These are phyloP conservation scores for Ptychoptera contaminata DNA, from an alignment of 2,888 invertebrate genomes.

Conservation along the genomic window DNA sequence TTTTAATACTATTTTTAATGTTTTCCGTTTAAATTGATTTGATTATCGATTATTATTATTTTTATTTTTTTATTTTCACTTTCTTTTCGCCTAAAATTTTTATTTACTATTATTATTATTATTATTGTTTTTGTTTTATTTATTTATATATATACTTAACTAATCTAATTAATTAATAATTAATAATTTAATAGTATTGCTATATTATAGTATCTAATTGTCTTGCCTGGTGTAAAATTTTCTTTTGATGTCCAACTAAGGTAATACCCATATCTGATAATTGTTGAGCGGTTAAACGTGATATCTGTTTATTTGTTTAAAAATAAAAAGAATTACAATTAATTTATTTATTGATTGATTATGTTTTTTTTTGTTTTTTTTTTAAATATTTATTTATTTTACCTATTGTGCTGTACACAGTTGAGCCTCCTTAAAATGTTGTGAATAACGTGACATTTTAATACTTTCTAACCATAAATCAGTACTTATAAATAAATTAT, in stretches of 20 bases:
- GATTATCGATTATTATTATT: too few species aligned
- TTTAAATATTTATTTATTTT: background rate
- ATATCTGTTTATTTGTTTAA: conserved; percentile 39
- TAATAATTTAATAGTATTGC: conserved; percentile 16
- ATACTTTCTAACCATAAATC: conserved; percentile 93
- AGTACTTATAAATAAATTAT: conserved; percentile 29
- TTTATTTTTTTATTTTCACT: too few species aligned
- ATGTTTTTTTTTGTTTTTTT: background rate
- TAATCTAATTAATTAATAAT: too few species aligned
- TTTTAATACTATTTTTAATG: too few species aligned
- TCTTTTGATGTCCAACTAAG: conserved; percentile 93
- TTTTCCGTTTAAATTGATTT: too few species aligned
- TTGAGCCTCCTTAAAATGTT: conserved; percentile 84
- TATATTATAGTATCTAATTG: conserved; percentile 32
- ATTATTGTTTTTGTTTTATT: too few species aligned
- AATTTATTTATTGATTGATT: background rate
- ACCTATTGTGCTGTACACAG: conserved; percentile 44
- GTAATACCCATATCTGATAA: conserved; percentile 85
- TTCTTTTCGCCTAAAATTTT: too few species aligned
- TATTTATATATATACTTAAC: too few species aligned
- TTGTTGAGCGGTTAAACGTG: conserved; percentile 84
- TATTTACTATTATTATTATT: too few species aligned
- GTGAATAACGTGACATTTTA: conserved; percentile 90
- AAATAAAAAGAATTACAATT: conserved; percentile 1
- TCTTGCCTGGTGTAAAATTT: conserved; percentile 46